Conservation (phyloP, 2,888 invertebrate genomes). For the Tanytarsus gracilentus region DNA sequence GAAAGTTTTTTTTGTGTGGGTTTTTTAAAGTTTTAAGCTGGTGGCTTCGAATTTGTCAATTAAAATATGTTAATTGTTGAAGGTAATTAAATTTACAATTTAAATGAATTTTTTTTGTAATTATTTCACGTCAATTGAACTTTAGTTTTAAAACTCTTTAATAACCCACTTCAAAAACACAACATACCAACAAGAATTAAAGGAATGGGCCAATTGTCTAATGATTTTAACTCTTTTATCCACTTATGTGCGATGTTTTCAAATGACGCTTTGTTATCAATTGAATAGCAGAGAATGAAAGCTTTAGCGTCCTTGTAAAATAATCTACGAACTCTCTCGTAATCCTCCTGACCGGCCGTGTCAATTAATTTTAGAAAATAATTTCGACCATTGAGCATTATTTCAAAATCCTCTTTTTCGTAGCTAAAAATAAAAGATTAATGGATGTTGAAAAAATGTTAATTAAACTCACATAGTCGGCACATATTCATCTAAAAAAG, state of each 20-base stretch:
- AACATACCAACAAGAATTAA: slow-evolving; percentile 21
- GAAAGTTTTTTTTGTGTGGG: neutral
- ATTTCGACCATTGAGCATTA: slow-evolving; percentile 13
- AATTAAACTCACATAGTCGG: slow-evolving; percentile 29
- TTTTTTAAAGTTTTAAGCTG: neutral
- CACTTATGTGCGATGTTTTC: slow-evolving; percentile 26
- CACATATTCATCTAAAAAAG: slow-evolving; percentile 24
- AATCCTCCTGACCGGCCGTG: slow-evolving; percentile 30
- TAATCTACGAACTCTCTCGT: slow-evolving; percentile 23
- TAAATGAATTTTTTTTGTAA: neutral
- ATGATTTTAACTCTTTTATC: slow-evolving; percentile 26
- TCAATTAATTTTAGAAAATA: slow-evolving; percentile 27
- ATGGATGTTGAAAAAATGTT: neutral
- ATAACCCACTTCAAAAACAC: neutral
- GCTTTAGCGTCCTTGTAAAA: slow-evolving; percentile 28
- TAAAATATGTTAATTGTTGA: neutral
- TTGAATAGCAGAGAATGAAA: slow-evolving; percentile 29
- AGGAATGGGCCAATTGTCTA: slow-evolving; percentile 18
- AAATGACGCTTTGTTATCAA: slow-evolving; percentile 25
- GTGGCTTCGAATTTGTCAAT: neutral
- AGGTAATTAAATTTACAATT: neutral
- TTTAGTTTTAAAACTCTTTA: neutral
- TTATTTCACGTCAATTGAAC: neutral
- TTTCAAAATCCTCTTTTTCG: slow-evolving; percentile 28
- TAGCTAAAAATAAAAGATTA: slow-evolving; percentile 19